Evolutionary conservation across 1,140 invertebrate species (phyloP), one percentile per base, ranked within the genome.

Genomic region (Caenorhabditis remanei): DNA sequence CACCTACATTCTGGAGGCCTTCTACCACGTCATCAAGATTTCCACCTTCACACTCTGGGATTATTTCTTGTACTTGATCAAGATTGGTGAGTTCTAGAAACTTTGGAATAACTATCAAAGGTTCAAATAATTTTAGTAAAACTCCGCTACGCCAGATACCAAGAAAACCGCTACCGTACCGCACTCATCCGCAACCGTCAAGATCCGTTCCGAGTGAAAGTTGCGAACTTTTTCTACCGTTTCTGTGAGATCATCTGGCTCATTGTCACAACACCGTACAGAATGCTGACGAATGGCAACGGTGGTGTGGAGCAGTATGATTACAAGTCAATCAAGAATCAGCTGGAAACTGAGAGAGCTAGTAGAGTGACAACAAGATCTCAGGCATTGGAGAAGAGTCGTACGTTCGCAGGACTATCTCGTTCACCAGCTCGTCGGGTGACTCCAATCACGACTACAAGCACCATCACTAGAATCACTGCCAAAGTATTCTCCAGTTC

Each of bases 291-390:
- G 41, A 21, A 7, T 8, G 7, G 21, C n/a, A 50, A 50, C 1
- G 14, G 8, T 50, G 46, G 71, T 7, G 46, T 79, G 7, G 19
- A 48, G 4, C 71, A 79, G 13, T 79, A 79, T n/a, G 13, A 79
- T 4, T 79, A 79, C 71, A 41, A 16, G 11, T 79, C 71, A 11
- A 79, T 79, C 46, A 79, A 79, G 46, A 21, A 79, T 32, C 71
- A 79, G 19, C 40, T 79, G 71, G 71, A 79, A 50, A 79, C 50
- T n/a, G 71, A 79, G n/a, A 79, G 71, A 79, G 71, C 46, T 53
- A 79, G 71, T 46, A n/a, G 71, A 79, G 24, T 79, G 43, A 50
- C 46, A 1, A 79, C 71, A 6, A 53, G 71, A 79, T 79, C 71
- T 0, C 71, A 79, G 24, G 46, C 46, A 50, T 24, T 79, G 46